Conservation (phyloP, 2,113 vertebrate genomes). For the Gila orcuttii region DNA sequence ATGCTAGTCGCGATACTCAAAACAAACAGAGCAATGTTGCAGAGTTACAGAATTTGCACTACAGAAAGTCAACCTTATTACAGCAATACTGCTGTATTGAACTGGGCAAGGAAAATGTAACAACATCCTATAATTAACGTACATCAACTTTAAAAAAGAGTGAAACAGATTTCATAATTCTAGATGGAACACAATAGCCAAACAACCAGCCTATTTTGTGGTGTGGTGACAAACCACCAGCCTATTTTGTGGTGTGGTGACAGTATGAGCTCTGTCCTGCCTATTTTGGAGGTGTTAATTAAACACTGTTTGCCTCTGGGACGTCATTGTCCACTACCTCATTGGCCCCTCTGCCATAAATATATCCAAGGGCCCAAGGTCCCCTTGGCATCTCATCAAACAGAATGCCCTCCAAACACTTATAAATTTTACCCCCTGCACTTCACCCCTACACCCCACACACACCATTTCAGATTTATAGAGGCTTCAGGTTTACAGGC, state of each 20-base stretch:
- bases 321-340: slow-evolving; percentile 34
- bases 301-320: slow-evolving; percentile 34
- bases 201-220: neutral
- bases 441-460: neutral
- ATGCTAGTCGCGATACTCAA: too few species aligned
- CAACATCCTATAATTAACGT: neutral
- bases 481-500: slow-evolving; percentile 38
- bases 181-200: neutral
- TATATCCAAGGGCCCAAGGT: slow-evolving; percentile 3
- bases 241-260: neutral
- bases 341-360: slow-evolving; percentile 32
- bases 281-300: slow-evolving; percentile 51
- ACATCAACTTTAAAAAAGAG: neutral
- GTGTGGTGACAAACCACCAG: neutral
- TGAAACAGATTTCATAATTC: neutral
- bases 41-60: neutral
- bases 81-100: neutral
- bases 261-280: slow-evolving; percentile 13
- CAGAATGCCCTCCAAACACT: slow-evolving; percentile 19
- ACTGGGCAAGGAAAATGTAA: neutral
- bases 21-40: neutral
- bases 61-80: neutral
- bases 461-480: slow-evolving; percentile 40
- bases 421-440: neutral
- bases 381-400: slow-evolving; percentile 18